phyloP scores from a whole-genome alignment of 2,888 invertebrate species.

The Galerucella pusilla region DNA sequence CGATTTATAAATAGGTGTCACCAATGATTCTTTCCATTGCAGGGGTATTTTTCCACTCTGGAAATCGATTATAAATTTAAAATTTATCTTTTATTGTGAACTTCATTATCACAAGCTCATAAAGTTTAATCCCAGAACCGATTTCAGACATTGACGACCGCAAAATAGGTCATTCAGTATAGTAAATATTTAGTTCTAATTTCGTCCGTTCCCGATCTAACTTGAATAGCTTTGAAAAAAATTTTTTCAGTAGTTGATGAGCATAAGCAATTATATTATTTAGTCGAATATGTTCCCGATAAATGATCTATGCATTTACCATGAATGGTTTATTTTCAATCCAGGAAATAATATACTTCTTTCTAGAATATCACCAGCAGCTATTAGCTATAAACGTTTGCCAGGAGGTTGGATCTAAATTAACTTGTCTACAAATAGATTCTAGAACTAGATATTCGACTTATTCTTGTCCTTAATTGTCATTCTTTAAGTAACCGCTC shows the following conservation, averaged over 20 bases:
- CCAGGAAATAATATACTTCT: constrained; percentile 13
- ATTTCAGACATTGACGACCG: not conserved
- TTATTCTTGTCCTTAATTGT: constrained; percentile 48
- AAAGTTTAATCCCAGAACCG: too few species aligned
- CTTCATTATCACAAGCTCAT: too few species aligned
- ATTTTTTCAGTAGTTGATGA: not conserved
- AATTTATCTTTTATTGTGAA: too few species aligned
- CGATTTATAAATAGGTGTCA: too few species aligned
- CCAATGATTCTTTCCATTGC: too few species aligned
- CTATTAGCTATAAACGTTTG: constrained; percentile 28
- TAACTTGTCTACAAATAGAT: constrained; percentile 33
- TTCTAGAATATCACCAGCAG: constrained; percentile 23
- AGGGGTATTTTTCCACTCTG: too few species aligned
- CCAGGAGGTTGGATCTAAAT: constrained; percentile 28
- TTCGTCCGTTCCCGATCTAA: not conserved
- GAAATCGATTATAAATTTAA: too few species aligned
- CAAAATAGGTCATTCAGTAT: not conserved
- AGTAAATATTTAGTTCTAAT: too few species aligned
- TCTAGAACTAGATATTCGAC: constrained; percentile 37
- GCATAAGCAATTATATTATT: too few species aligned
- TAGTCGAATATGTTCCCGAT: not conserved
- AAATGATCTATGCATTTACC: not conserved
- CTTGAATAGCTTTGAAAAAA: not conserved
- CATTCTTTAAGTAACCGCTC: constrained; percentile 38
- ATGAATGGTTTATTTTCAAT: constrained; percentile 10